Evolutionary conservation across 2,888 invertebrate species (phyloP).

Genomic region (Melinopterus prodromus): DNA sequence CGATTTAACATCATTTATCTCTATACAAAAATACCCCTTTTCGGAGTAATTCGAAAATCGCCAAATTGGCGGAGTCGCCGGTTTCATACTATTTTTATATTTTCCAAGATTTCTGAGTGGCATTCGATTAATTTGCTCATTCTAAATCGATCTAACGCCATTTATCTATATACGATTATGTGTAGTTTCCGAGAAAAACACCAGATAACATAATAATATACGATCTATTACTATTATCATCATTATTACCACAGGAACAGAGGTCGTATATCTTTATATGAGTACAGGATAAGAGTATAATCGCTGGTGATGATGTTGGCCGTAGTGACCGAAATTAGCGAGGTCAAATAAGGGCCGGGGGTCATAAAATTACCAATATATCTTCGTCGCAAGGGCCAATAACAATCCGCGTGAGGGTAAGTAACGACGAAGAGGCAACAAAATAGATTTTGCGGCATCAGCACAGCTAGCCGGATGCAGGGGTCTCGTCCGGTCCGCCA

Average conservation of each 20-base stretch:
- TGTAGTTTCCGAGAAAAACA: too few species aligned
- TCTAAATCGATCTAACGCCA: too few species aligned
- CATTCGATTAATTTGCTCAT: too few species aligned
- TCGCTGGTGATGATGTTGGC: background rate
- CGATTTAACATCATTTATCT: too few species aligned
- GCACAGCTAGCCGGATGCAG: background rate
- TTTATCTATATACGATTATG: too few species aligned
- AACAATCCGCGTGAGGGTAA: background rate
- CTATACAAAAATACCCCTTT: too few species aligned
- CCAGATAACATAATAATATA: background rate
- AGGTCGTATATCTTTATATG: background rate
- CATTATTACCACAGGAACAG: background rate
- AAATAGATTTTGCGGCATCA: background rate
- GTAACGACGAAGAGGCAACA: background rate
- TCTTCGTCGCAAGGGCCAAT: background rate
- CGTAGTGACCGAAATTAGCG: background rate
- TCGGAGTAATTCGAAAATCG: too few species aligned
- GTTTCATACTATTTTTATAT: too few species aligned
- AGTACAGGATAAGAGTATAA: background rate
- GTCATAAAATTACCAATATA: slow-evolving; percentile 4
- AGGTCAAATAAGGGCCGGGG: background rate
- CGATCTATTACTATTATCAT: background rate
- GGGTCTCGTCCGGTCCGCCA: background rate
- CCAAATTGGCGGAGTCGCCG: too few species aligned
- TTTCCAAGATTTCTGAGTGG: too few species aligned